These are phyloP conservation scores for Diabrotica balteata DNA, from an alignment of 2,888 invertebrate species.

Conservation along the genomic window DNA sequence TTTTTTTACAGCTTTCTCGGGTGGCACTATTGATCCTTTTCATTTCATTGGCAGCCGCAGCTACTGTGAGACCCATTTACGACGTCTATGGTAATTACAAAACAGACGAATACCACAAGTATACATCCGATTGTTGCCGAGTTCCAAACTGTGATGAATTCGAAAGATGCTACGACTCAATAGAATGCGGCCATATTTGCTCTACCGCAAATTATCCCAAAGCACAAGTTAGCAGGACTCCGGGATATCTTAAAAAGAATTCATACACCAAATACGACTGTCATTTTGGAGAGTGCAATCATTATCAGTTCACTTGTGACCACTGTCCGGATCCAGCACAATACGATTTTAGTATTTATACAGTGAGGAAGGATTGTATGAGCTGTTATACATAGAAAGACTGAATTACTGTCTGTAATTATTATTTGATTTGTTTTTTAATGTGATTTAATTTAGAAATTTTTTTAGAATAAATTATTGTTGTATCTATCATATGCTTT, in stretches of 20 bases:
- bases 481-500: too few species aligned
- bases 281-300: constrained; percentile 40
- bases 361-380: constrained; percentile 32
- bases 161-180: constrained; percentile 33
- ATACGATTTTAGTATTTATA: constrained; percentile 37
- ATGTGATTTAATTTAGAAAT: too few species aligned
- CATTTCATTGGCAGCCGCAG: neutral
- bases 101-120: constrained; percentile 14
- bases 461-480: too few species aligned
- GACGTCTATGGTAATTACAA: constrained; percentile 17
- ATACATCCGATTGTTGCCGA: constrained; percentile 36
- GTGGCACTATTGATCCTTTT: neutral
- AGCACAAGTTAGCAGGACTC: constrained; percentile 32
- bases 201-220: constrained; percentile 35
- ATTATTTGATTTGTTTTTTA: too few species aligned
- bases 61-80: neutral
- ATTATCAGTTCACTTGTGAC: constrained; percentile 36
- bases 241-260: constrained; percentile 37
- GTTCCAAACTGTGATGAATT: constrained; percentile 36
- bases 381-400: constrained; percentile 31
- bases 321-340: constrained; percentile 41
- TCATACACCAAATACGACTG: constrained; percentile 41
- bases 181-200: constrained; percentile 37
- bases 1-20: constrained; percentile 2
- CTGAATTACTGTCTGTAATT: neutral